Evolutionary conservation across 2,113 vertebrate species (phyloP), one percentile per base, ranked within the genome.

Genomic region (Stegastes partitus): DNA sequence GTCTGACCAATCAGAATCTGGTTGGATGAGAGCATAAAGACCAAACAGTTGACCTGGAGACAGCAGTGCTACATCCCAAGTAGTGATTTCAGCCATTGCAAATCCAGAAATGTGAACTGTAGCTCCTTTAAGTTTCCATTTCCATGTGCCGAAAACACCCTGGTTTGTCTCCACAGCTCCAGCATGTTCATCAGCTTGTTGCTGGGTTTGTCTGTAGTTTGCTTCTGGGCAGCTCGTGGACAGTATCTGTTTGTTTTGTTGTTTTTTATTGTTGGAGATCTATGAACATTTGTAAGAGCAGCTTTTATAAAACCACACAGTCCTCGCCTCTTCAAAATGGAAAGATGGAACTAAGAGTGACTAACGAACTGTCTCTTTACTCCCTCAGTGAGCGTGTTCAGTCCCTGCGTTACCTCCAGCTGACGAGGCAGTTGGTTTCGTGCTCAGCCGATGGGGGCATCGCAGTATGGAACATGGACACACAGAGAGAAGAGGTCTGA

Each of bases 381-480:
- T 57, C 11, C 58, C 63, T 49, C 93, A 99, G 98, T 74, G 98
- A 99, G 90, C 95, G 96, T 14, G 97, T 99, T 22, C 98, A 99
- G 94, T 94, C 97, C 4, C 58, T 99, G 77, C 95, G 96, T 31
- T 99, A 97, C 90, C 89, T 99, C 15, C 97, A 97, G 69, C 82
- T 98, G 84, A 96, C 97, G 0, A 89, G 96, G 61, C 98, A 99
- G 93, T 81, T 99, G 26, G 82, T 99, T 51, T 98, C 98, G 3
- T 99, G 98, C 77, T 97, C 97, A 5, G 95, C 96, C 0, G 98
- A 99, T 42, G 98, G 98, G 0, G 96, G 96, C 12, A 97, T 99
- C n/a, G 96, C 96, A 0, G 96, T 99, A 83, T 99, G 98, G 98
- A 99, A 99, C 93, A 99, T 99, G 98, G 98, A 99, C 76, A 93